phyloP scores from a whole-genome alignment of 2,888 invertebrate species.

The Nemotelus nigrinus region DNA sequence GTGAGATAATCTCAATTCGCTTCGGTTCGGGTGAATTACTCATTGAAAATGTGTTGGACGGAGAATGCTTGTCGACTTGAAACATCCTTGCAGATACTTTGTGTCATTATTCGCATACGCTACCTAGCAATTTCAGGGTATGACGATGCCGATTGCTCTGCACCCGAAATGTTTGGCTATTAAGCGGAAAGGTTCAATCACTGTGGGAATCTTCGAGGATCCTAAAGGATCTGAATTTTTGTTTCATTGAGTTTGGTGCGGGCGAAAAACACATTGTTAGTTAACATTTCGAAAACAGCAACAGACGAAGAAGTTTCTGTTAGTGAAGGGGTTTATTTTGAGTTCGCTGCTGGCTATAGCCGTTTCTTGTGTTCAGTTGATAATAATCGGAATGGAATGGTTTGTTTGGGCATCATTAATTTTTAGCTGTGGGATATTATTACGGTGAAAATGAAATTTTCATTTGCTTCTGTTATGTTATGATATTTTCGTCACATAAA shows the following conservation, averaged over 20 bases:
- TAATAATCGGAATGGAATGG: neutral
- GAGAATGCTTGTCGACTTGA: neutral
- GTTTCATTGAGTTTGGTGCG: neutral
- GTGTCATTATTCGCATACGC: conserved; percentile 22
- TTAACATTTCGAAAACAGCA: neutral
- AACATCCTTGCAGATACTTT: neutral
- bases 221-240: neutral
- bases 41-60: neutral
- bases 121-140: neutral
- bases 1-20: conserved; percentile 34
- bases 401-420: neutral
- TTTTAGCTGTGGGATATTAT: neutral
- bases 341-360: neutral
- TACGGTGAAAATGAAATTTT: neutral
- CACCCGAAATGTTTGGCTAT: neutral
- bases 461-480: neutral
- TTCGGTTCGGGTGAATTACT: conserved; percentile 1
- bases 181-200: neutral
- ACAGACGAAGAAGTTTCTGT: too few relatives aligned
- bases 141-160: neutral
- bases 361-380: neutral
- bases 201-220: neutral
- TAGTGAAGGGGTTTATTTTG: too few relatives aligned
- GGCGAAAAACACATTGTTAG: neutral
- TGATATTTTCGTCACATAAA: too few relatives aligned